Base-by-base conservation (phyloP, 2,888 invertebrate genomes). In the Melanostoma mellinum region DNA sequence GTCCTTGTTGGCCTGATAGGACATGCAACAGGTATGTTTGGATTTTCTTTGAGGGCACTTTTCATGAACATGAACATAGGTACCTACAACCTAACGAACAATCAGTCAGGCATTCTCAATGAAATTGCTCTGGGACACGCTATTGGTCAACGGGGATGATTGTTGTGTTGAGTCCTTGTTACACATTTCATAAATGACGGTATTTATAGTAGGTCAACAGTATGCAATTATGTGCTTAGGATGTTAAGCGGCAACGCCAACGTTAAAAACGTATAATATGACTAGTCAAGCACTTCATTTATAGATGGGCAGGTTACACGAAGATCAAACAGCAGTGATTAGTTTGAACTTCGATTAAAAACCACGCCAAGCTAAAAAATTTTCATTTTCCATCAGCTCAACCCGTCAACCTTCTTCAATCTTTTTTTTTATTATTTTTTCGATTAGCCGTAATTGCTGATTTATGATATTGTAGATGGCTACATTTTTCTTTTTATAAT, bases 141-240 rank as follows among this genome's bases (percentile, higher is more conserved):
- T 48, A 82, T 65, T 78, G 82, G 78, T 78, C 78, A 78, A 72
- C 50, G 20, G 44, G 60, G 48, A 65, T 53, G 60, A 53, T 76
- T 71, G 60, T 72, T 67, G 71, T 72, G 60, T 65, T 55, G 48
- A 60, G 82, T 52, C 82, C 78, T 78, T 78, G 82, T 78, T 82
- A 82, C 78, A 82, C 78, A 78, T 76, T 78, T 74, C 52, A 63
- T 63, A 77, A 82, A 82, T 69, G 73, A 46, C 69, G 65, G 35
- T 68, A 58, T 58, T 82, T 69, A 32, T 50, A 74, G 73, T 78
- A 63, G 82, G 82, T 78, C 82, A 74, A 44, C 36, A 52, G 73
- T 78, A 53, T 78, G 73, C 73, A 73, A 82, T 82, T 78, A 78
- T 73, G 63, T 78, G 73, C 67, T 72, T 72, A 81, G 53, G 61